Evolutionary conservation across 2,113 vertebrate genomes (phyloP).

Genomic region (Lipophrys pholis): DNA sequence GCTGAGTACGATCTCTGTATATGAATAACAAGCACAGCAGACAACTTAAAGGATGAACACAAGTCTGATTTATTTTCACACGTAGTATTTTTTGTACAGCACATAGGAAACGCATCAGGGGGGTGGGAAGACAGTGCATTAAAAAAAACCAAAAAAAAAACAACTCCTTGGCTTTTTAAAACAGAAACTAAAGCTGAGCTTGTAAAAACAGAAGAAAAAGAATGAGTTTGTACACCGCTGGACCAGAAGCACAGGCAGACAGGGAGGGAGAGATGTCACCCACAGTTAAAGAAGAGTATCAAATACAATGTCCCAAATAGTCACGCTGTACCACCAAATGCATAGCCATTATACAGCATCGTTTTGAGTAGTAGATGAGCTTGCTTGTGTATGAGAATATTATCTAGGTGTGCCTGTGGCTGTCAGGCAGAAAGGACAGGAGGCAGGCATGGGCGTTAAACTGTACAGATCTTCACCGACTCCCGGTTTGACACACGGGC

Average conservation of each 20-base stretch:
- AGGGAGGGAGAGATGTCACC: constrained; percentile 27
- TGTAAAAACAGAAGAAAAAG: constrained; percentile 29
- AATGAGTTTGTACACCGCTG: constrained; percentile 31
- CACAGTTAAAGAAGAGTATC: constrained; percentile 69
- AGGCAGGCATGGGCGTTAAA: constrained; percentile 61
- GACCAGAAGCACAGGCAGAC: constrained; percentile 69
- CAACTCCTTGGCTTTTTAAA: constrained; percentile 79
- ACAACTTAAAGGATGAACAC: constrained; percentile 80
- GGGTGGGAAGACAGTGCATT: constrained; percentile 71
- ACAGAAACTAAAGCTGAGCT: constrained; percentile 54
- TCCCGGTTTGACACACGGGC: constrained; percentile 19
- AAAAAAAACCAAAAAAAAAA: constrained; percentile 48
- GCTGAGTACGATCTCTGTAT: too few relatives aligned
- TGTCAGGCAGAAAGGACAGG: constrained; percentile 43
- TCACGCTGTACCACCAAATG: constrained; percentile 72
- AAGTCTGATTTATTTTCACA: constrained; percentile 81
- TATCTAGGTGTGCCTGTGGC: constrained; percentile 38
- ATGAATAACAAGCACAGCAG: constrained; percentile 15
- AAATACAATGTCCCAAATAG: constrained; percentile 71
- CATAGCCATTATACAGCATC: constrained; percentile 74
- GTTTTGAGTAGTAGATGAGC: constrained; percentile 62
- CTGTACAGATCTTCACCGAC: constrained; percentile 56
- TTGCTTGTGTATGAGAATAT: constrained; percentile 51
- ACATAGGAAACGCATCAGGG: constrained; percentile 76
- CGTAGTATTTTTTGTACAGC: constrained; percentile 81